phyloP scores from a whole-genome alignment of 53 echinoderm and acorn worm genomes.

The Apostichopus leukothele region DNA sequence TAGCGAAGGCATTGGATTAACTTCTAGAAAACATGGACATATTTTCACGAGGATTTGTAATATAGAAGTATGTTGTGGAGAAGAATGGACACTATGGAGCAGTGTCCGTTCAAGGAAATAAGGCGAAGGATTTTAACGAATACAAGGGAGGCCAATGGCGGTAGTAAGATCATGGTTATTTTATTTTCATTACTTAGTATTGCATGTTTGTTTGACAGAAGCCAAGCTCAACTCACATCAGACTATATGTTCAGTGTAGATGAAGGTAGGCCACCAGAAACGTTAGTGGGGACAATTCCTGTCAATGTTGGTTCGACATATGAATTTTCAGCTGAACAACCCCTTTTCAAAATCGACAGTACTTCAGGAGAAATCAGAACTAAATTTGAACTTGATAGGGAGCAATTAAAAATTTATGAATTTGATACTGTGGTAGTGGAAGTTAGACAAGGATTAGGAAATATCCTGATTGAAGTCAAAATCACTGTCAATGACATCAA shows the following conservation, averaged over 20 bases:
- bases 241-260: constrained; percentile 62
- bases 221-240: constrained; percentile 39
- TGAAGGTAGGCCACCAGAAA: constrained; percentile 83
- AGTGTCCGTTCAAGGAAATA: not conserved
- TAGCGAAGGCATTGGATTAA: not conserved
- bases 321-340: constrained; percentile 65
- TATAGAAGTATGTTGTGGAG: not conserved
- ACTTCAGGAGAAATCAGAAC: constrained; percentile 75
- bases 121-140: not conserved
- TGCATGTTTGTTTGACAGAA: not conserved
- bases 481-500: constrained; percentile 85
- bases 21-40: not conserved
- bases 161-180: not conserved
- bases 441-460: constrained; percentile 38
- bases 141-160: not conserved
- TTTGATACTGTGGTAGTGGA: constrained; percentile 81
- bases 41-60: not conserved
- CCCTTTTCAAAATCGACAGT: constrained; percentile 72
- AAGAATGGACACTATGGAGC: not conserved
- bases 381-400: constrained; percentile 74
- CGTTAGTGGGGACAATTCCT: constrained; percentile 72
- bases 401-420: constrained; percentile 61
- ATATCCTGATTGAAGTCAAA: constrained; percentile 74
- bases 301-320: constrained; percentile 61
- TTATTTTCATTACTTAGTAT: not conserved